Base-by-base conservation (phyloP, 2,888 invertebrate genomes). In the Cerceris ruficornis region DNA sequence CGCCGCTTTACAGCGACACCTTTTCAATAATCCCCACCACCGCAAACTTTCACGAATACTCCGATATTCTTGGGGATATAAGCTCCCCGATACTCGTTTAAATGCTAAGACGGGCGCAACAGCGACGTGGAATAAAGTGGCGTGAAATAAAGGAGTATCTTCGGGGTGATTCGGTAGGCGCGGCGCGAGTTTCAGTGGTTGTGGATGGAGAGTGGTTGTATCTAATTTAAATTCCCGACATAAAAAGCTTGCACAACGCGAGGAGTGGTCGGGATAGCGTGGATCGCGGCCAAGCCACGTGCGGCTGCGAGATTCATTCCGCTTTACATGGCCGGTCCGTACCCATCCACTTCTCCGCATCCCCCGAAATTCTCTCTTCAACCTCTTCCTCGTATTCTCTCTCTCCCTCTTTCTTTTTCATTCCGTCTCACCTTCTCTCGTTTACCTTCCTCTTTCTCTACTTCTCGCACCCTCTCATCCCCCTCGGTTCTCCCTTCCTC, bases 271-370 rank as follows among this genome's bases (percentile, higher is more conserved):
- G 88, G 88, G 84, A 86, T 84, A 87, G 90, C 86, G 90, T 90
- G 90, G 90, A 91, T 89, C 87, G 87, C 75, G 90, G 89, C 91
- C 91, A 91, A 91, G 90, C 90, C 91, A 90, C 91, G 91, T 90
- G 90, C 91, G 90, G 90, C 91, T 87, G 84, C 87, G 89, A 91
- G 91, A 91, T 91, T 91, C 91, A 91, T 91, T 91, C 90, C 90
- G 88, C 88, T 90, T 90, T 89, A 89, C 90, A 89, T 89, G 89
- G 88, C 87, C 87, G 84, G 87, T 85, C 88, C 84, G 86, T 87
- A 80, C 87, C 86, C 86, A 84, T 84, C 87, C 86, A 80, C 86
- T 83, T 72, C 83, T 79, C 85, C 68, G 65, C 79, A 66, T 78
- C 81, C 80, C 75, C 69, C 79, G 83, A 66, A 86, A 87, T 80